Percentiles rank a stretch among this genome's conserved stretches.
Evolutionary conservation across 2,113 vertebrate species (phyloP).

Genomic region (Carollia perspicillata): DNA sequence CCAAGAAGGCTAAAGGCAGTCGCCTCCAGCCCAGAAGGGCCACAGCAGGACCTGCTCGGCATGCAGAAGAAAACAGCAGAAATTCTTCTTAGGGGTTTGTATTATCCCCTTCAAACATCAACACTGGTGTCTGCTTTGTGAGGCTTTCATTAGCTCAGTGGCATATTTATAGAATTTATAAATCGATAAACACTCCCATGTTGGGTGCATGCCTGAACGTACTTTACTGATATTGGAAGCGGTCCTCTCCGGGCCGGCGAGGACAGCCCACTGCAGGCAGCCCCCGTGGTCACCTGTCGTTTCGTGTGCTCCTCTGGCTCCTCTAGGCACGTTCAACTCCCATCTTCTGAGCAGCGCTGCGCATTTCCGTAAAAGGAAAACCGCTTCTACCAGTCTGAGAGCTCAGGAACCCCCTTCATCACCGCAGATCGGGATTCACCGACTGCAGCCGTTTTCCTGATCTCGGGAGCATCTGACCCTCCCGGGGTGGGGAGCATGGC

Average conservation of each 20-base stretch:
- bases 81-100: background rate
- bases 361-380: background rate
- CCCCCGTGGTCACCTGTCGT: background rate
- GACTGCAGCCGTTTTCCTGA: slow-evolving; percentile 13
- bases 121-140: background rate
- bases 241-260: background rate
- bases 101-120: background rate
- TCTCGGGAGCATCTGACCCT: background rate
- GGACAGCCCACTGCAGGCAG: background rate
- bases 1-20: background rate
- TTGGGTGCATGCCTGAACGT: background rate
- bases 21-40: background rate
- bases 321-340: background rate
- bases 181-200: background rate
- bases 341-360: background rate
- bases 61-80: background rate
- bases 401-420: background rate
- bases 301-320: background rate
- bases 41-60: fast-evolving
- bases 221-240: background rate
- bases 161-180: background rate
- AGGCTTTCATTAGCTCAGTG: background rate
- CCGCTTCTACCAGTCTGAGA: background rate
- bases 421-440: fast-evolving
- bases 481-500: background rate